phyloP scores from a whole-genome alignment of 2,888 invertebrate species.

The Rapana venosa region DNA sequence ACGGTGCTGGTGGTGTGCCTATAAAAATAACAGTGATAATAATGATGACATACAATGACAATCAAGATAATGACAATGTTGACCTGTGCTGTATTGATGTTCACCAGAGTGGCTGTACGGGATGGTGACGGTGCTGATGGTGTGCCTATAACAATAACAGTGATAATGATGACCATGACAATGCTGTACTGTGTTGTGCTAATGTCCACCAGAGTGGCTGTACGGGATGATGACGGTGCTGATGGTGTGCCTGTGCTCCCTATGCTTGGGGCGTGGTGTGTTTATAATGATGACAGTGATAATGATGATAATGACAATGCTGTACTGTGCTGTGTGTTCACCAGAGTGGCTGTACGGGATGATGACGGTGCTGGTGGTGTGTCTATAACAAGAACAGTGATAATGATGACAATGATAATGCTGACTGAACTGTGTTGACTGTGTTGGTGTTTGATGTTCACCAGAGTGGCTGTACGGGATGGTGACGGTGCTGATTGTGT shows the following conservation, averaged over 20 bases:
- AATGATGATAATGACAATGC: neutral
- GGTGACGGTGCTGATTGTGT: conserved; percentile 77
- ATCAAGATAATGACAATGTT: no score
- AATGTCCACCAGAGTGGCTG: conserved; percentile 51
- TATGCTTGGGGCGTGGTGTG: conserved; percentile 67
- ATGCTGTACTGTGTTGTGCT: no score
- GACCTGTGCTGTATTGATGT: no score
- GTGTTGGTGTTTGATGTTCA: conserved; percentile 36
- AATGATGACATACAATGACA: no score
- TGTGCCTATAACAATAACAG: conserved; percentile 66
- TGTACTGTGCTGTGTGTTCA: neutral
- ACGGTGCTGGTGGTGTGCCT: conserved; percentile 78
- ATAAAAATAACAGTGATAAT: no score
- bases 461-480: conserved; percentile 78
- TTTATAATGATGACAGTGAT: conserved; percentile 46
- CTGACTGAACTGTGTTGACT: neutral
- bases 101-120: no score
- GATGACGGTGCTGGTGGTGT: conserved; percentile 75
- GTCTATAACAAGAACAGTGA: conserved; percentile 43
- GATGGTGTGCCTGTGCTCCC: conserved; percentile 77
- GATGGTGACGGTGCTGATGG: conserved; percentile 76
- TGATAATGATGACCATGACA: no score
- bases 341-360: conserved; percentile 73
- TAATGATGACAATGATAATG: neutral
- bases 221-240: conserved; percentile 77